Conservation (phyloP, 92 coral and sea anemone genomes). For the Plumapathes pennacea region DNA sequence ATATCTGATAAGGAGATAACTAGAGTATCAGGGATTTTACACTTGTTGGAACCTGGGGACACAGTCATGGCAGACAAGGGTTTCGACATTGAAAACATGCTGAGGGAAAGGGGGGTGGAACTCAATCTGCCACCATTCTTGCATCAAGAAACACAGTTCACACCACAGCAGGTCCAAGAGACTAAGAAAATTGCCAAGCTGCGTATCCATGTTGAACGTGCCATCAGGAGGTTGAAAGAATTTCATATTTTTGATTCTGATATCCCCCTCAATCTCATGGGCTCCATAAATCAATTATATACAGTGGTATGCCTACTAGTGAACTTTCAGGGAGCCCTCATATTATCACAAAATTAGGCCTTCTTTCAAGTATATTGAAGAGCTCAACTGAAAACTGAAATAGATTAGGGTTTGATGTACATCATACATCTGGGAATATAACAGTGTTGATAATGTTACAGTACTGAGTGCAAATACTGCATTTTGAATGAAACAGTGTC, state of each 20-base stretch:
- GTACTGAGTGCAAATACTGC: too few relatives aligned
- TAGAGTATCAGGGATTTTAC: slow-evolving; percentile 55
- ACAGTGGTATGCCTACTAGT: slow-evolving; percentile 44
- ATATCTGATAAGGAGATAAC: slow-evolving; percentile 62
- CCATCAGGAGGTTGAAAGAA: slow-evolving; percentile 54
- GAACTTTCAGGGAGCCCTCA: slow-evolving; percentile 50
- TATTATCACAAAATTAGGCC: too few relatives aligned
- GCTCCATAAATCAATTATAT: slow-evolving; percentile 45
- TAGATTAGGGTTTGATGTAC: too few relatives aligned
- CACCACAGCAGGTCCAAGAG: slow-evolving; percentile 27
- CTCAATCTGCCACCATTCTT: slow-evolving; percentile 60
- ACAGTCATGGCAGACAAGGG: slow-evolving; percentile 54
- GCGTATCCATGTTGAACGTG: slow-evolving; percentile 60
- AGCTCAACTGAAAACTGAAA: too few relatives aligned
- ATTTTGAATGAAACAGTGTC: too few relatives aligned
- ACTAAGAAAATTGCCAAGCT: slow-evolving; percentile 47
- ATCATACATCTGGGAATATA: too few relatives aligned
- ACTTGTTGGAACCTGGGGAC: slow-evolving; percentile 41
- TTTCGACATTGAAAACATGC: slow-evolving; percentile 38
- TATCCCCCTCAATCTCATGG: slow-evolving; percentile 16
- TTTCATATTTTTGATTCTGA: slow-evolving; percentile 49
- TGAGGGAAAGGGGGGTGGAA: slow-evolving; percentile 21
- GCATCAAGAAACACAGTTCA: slow-evolving; percentile 37
- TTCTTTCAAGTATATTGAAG: too few relatives aligned
- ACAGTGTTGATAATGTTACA: too few relatives aligned